A percentile compares a stretch with the other conserved stretches of the same genome.
phyloP scores from a whole-genome alignment of 2,888 invertebrate species.

The Heliothis peltigera region DNA sequence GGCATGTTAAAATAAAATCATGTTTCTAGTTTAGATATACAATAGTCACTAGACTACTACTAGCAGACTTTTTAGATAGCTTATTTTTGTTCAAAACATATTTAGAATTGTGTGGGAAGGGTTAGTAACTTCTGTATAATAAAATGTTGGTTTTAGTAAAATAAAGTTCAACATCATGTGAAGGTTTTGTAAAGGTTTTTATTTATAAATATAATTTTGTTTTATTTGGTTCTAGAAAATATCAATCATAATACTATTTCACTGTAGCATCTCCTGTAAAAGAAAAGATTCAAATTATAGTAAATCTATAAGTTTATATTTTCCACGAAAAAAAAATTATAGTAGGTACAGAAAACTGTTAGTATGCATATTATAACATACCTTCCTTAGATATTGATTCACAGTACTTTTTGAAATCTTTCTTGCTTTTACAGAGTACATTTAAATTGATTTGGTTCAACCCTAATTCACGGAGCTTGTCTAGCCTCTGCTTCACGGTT shows the following conservation, averaged over 20 bases:
- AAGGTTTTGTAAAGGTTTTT: slow-evolving; percentile 51
- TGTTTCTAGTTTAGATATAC: slow-evolving; percentile 19
- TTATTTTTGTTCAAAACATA: slow-evolving; percentile 16
- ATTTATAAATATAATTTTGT: slow-evolving; percentile 50
- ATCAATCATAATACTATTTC: neutral
- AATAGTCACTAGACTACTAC: slow-evolving; percentile 7
- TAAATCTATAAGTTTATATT: too few species aligned
- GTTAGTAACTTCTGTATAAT: slow-evolving; percentile 29
- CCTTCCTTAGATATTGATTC: slow-evolving; percentile 64
- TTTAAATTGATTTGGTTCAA: slow-evolving; percentile 86
- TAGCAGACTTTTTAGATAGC: slow-evolving; percentile 22
- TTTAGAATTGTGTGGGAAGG: slow-evolving; percentile 4
- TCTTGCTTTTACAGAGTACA: slow-evolving; percentile 89
- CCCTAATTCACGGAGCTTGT: slow-evolving; percentile 84
- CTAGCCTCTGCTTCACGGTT: slow-evolving; percentile 88
- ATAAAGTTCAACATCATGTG: slow-evolving; percentile 46
- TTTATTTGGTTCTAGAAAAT: slow-evolving; percentile 31
- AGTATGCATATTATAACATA: slow-evolving; percentile 40
- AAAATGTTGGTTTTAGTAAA: slow-evolving; percentile 41
- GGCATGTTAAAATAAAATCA: slow-evolving; percentile 28
- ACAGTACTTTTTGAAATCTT: slow-evolving; percentile 88
- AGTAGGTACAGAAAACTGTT: neutral
- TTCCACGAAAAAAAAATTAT: too few species aligned
- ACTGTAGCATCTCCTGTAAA: too few species aligned
- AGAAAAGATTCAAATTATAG: too few species aligned